Base-by-base conservation (phyloP, 92 coral and sea anemone genomes). In the Umimayanthus chanpuru region DNA sequence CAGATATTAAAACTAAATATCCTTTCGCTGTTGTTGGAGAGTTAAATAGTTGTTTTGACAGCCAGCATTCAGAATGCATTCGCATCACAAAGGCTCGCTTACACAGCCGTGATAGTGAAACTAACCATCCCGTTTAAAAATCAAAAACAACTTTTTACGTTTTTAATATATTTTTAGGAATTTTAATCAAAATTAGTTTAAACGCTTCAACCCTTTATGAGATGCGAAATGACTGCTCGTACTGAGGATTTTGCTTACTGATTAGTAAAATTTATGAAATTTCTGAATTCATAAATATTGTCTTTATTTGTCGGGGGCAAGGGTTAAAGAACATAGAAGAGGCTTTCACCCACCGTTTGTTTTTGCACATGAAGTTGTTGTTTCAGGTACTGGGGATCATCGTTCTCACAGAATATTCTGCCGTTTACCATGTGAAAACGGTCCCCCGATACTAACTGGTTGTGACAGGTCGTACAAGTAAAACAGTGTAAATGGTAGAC, bases 341-440 rank as follows among this genome's bases (percentile, higher is more conserved):
- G 43, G 25, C 21, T 38, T 74, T 73, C 47, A 87, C 98, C 77
- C 79, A 95, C 98, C 98, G 98, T 95, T 90, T 95, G 98, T 78
- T 95, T 95, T 88, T 95, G 88, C 25, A 91, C 96, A 64, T 92
- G 96, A 78, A 95, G 94, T 71, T 90, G 98, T 85, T 91, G 92
- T 90, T 92, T 93, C 77, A 95, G 91, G 65, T 90, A 88, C 70
- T 94, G 91, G 18, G 99, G 99, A 89, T 94, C 98, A 85, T 97
- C 98, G 72, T 92, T 95, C 85, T 97, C 99, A 76, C 99, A 97
- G 92, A 97, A 97, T 82, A 97, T 94, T 86, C 99, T 89, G 73
- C 98, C 99, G 84, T 97, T 97, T 21, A 95, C 96, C 67, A 97
- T 94, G 82, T 97, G 97, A 85, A 97, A 95, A 73, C 99, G 98